Percentiles rank a stretch among this genome's conserved stretches.
Conservation (phyloP, 2,888 invertebrate species). For the Gymnoscelis rufifasciata region DNA sequence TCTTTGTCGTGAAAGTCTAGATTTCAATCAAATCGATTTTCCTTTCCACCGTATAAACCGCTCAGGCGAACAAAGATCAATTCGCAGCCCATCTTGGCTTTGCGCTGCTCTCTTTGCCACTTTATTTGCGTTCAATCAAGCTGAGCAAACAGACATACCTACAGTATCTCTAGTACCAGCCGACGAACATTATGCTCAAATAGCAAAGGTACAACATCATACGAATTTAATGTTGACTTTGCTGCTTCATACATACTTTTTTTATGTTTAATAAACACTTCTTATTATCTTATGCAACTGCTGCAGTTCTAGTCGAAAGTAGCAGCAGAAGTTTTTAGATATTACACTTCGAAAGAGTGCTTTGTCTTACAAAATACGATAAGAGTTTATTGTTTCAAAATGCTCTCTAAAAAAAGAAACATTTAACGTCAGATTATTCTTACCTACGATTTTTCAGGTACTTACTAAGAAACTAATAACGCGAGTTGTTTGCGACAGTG, state of each 20-base stretch:
- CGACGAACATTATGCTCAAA: constrained; percentile 13
- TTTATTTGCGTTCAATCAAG: constrained; percentile 52
- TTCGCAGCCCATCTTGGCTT: constrained; percentile 46
- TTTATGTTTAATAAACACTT: neutral
- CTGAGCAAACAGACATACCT: constrained; percentile 35
- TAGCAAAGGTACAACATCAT: constrained; percentile 5
- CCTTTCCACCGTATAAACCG: constrained; percentile 44
- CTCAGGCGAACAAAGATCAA: constrained; percentile 49
- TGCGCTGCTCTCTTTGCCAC: constrained; percentile 51
- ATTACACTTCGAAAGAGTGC: constrained; percentile 7
- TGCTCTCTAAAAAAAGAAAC: no score
- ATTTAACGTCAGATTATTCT: no score
- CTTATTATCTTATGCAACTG: neutral
- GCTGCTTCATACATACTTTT: neutral
- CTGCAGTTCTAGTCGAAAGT: constrained; percentile 1
- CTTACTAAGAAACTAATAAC: neutral
- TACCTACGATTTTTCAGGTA: no score
- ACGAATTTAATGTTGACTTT: neutral
- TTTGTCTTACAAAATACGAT: constrained; percentile 18
- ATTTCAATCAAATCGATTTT: constrained; percentile 60
- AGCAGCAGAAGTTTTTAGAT: constrained; percentile 7
- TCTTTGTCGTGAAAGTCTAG: constrained; percentile 39
- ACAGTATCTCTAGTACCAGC: constrained; percentile 10
- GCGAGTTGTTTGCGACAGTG: constrained; percentile 3
- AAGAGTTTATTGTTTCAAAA: no score